A percentile compares a stretch with the other conserved stretches of the same genome.
These are phyloP conservation scores for Nycticorax nycticorax DNA, from an alignment of 2,113 vertebrate genomes.

Conservation along the genomic window DNA sequence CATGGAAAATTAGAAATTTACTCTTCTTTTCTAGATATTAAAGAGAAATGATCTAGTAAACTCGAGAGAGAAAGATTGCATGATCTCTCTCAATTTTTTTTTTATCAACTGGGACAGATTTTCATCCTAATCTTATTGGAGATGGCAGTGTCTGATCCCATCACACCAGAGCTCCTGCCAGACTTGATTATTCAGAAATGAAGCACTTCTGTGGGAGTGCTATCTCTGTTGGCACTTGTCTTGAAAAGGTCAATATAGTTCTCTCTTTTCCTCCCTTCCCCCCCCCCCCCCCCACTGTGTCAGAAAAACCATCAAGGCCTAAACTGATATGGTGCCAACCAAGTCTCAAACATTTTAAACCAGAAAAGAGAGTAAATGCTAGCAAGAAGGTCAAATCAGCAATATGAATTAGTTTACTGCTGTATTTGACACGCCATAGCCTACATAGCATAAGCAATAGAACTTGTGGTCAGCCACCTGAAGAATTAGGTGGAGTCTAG, in stretches of 20 bases:
- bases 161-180: slow-evolving; percentile 34
- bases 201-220: slow-evolving; percentile 6
- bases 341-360: neutral
- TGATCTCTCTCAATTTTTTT: neutral
- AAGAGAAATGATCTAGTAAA: neutral
- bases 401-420: neutral
- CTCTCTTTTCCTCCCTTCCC: neutral
- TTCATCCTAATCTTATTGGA: slow-evolving; percentile 41
- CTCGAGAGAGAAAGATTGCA: neutral
- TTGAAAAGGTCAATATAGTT: slow-evolving; percentile 39
- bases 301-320: neutral
- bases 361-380: neutral
- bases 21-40: neutral
- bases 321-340: neutral
- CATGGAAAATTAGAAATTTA: neutral
- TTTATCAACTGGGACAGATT: neutral
- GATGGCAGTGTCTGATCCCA: slow-evolving; percentile 20
- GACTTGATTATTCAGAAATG: slow-evolving; percentile 48
- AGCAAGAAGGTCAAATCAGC: neutral
- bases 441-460: neutral
- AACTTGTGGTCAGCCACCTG: neutral
- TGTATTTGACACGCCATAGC: neutral
- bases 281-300: neutral
- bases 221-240: slow-evolving; percentile 2
- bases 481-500: neutral